Evolutionary conservation across 2,797 vertebrate species (phyloP).

Genomic region (Lithobates sylvaticus): DNA sequence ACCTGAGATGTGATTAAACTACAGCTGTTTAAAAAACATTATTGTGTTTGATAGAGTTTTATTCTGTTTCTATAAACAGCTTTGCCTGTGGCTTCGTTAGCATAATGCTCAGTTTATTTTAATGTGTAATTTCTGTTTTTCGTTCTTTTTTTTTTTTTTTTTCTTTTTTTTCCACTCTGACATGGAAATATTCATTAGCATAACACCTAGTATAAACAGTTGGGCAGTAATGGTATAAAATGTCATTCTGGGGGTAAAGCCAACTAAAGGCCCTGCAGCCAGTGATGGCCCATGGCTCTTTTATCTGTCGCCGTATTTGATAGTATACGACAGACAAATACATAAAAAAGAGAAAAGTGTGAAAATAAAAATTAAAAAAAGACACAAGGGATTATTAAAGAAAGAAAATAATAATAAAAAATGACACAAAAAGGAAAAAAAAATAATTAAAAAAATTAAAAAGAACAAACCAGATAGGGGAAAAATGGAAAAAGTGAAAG

Average conservation of each 20-base stretch:
- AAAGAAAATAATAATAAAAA: too few relatives aligned
- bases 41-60: conserved; percentile 57
- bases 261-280: conserved; percentile 23
- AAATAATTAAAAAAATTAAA: too few relatives aligned
- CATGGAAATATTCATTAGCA: conserved; percentile 54
- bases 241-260: neutral
- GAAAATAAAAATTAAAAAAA: too few relatives aligned
- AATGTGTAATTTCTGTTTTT: conserved; percentile 52
- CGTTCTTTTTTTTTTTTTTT: conserved; percentile 40
- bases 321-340: neutral
- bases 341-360: too few relatives aligned
- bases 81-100: conserved; percentile 59
- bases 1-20: conserved; percentile 62
- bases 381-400: too few relatives aligned
- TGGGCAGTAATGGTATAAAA: neutral
- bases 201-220: conserved; percentile 46
- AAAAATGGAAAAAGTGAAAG: too few relatives aligned
- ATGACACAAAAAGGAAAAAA: too few relatives aligned
- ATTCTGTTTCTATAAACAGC: conserved; percentile 61
- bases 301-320: neutral
- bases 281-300: conserved; percentile 12
- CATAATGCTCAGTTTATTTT: conserved; percentile 62
- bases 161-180: conserved; percentile 48
- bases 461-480: too few relatives aligned
- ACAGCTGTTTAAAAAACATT: conserved; percentile 63